Evolutionary conservation across 1,140 invertebrate genomes (phyloP), one percentile per base, ranked within the genome.

Genomic region (Atta texana): DNA sequence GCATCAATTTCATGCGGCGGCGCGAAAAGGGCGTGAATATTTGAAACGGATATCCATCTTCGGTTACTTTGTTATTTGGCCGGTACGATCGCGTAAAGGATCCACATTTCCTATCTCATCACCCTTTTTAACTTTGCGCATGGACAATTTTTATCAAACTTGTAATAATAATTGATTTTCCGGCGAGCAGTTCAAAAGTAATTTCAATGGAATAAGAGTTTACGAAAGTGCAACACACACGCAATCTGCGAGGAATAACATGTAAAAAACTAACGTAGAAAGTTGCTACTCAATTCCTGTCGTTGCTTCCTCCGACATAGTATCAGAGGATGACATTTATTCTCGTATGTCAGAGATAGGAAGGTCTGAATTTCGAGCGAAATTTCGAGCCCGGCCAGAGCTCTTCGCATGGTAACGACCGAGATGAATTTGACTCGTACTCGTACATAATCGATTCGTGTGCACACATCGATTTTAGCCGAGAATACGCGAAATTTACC

Each of bases 11-110:
- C 93, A 94, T 92, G 91, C 92, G 81, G 88, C 90, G 91, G 93
- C 90, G 93, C 93, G 92, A 95, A 93, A 94, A 95, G 94, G 95
- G 95, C 94, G 95, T 95, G 92, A 94, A 94, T 92, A 95, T 94
- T 95, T 95, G 95, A 94, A 95, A 95, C 94, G 93, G 95, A 95
- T 95, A 95, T 95, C 94, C 94, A 95, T 95, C 94, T 94, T 95
- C 92, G 91, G 90, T 88, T 88, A 91, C 91, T 93, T 92, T 93
- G 92, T 93, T 94, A 94, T 94, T 94, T 93, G 89, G 90, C 92
- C 90, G 91, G 39, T 34, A 53, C 87, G 84, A 77, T 88, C 63
- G 84, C 63, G 89, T 85, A 88, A 88, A 91, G 57, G 74, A 88
- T 59, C 78, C 49, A 39, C 77, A 16, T 90, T 78, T 86, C 66